Evolutionary conservation across 64 coral and sea anemone genomes (phyloP).

Genomic region (Acropora tenuis): DNA sequence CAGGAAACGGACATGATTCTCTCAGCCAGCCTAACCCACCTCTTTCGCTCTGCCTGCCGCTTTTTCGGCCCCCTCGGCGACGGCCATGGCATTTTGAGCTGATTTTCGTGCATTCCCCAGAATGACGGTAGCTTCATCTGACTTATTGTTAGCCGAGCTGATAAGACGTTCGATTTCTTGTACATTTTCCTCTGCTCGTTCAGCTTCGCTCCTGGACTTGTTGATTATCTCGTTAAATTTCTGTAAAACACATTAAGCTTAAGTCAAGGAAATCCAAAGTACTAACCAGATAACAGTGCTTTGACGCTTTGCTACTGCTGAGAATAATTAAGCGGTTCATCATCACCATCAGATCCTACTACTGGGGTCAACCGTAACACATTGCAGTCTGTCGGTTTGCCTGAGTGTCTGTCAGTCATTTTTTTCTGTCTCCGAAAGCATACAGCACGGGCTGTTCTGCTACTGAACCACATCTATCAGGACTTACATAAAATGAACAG

Average conservation of each 20-base stretch:
- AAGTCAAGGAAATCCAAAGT: background rate
- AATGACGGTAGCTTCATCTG: constrained; percentile 70
- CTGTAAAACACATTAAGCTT: constrained; percentile 43
- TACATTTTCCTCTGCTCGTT: constrained; percentile 77
- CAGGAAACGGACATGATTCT: no score
- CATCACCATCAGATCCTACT: no score
- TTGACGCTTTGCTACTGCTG: no score
- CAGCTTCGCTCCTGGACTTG: constrained; percentile 75
- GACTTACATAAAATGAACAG: no score
- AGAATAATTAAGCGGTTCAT: no score
- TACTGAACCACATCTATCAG: no score
- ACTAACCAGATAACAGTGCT: background rate
- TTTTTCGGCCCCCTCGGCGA: constrained; percentile 51
- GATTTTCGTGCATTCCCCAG: constrained; percentile 68
- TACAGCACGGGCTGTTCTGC: no score
- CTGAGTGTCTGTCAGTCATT: no score
- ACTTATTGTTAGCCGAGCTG: constrained; percentile 79
- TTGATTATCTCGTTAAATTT: constrained; percentile 89
- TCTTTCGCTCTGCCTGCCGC: constrained; percentile 60
- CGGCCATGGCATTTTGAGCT: constrained; percentile 44
- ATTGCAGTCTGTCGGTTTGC: no score
- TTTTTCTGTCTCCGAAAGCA: no score
- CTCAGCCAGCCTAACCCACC: constrained; percentile 28
- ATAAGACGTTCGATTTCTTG: constrained; percentile 91
- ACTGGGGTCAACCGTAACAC: no score